Percentiles rank a stretch among this genome's conserved stretches.
These are phyloP conservation scores for Amazona ochrocephala DNA, from an alignment of 2,797 vertebrate species.

Conservation along the genomic window DNA sequence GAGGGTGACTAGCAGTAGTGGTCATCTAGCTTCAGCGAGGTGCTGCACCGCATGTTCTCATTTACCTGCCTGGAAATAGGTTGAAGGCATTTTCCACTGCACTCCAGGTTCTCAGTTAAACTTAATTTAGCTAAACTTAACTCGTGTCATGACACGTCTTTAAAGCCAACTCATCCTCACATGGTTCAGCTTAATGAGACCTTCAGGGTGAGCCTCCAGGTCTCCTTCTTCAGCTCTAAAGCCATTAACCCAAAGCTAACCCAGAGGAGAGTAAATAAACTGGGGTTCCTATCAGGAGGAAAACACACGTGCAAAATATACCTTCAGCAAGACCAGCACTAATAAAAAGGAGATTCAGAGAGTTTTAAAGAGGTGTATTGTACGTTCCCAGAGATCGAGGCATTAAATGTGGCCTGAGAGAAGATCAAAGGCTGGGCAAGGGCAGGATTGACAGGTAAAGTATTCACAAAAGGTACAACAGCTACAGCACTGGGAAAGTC, in stretches of 20 bases:
- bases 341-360: background rate
- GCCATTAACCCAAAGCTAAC: background rate
- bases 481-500: background rate
- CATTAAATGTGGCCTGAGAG: background rate
- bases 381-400: background rate
- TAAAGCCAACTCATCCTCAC: background rate
- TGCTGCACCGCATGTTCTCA: rapidly evolving
- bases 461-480: background rate
- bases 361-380: background rate
- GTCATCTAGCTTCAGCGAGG: background rate
- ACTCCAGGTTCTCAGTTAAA: background rate
- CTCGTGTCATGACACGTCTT: background rate
- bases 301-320: background rate
- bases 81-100: background rate
- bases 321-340: background rate
- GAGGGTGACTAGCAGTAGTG: background rate
- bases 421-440: background rate
- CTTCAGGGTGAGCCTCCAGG: rapidly evolving
- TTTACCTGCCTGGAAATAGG: background rate
- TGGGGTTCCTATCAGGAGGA: background rate
- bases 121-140: background rate
- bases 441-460: background rate
- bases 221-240: background rate
- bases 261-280: background rate
- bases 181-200: background rate